Base-by-base conservation (phyloP, 2,113 vertebrate genomes). In the Oriolus oriolus region DNA sequence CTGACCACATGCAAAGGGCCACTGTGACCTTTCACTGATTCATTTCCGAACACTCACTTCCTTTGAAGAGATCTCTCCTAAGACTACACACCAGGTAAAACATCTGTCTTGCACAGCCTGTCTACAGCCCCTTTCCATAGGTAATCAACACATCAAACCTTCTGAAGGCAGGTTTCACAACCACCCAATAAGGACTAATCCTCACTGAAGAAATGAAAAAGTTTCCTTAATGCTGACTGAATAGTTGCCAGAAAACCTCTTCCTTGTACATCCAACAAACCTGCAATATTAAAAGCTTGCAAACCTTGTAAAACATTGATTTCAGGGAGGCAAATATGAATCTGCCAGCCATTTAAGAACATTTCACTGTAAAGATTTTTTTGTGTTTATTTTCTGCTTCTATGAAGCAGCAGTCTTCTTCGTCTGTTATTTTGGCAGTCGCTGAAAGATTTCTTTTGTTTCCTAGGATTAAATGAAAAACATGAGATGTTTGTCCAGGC, bases 211-310 rank as follows among this genome's bases (percentile, higher is more conserved):
- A 85, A 2, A 50, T 30, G 0, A 50, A 57, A 82, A 82, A 66
- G 8, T 31, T 65, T 70, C 21, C 15, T 74, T 84, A 74, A 44
- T 21, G 2, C 4, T 74, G 11, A 57, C 6, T 39, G 7, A 66
- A 56, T 5, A 56, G 17, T 17, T 77, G 16, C 73, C 92, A 95
- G 31, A 80, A 95, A 86, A 93, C n/a, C 37, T 92, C 45, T 85
- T 53, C 64, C 95, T 93, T 87, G 27, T n/a, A 89, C 85, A 5
- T 24, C 56, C 5, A 68, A 11, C 1, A 53, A 84, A 37, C 22
- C 89, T 91, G 28, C 11, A 79, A 73, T 76, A 84, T 83, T 89
- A 91, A 93, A 88, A 91, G 63, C 44, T 89, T 94, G 65, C 45
- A 96, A 60, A 66, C 16, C 54, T 8, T 52, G 27, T 30, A 78